Evolutionary conservation across 2,888 invertebrate species (phyloP), one percentile per base, ranked within the genome.

Genomic region (Leptothorax acervorum): DNA sequence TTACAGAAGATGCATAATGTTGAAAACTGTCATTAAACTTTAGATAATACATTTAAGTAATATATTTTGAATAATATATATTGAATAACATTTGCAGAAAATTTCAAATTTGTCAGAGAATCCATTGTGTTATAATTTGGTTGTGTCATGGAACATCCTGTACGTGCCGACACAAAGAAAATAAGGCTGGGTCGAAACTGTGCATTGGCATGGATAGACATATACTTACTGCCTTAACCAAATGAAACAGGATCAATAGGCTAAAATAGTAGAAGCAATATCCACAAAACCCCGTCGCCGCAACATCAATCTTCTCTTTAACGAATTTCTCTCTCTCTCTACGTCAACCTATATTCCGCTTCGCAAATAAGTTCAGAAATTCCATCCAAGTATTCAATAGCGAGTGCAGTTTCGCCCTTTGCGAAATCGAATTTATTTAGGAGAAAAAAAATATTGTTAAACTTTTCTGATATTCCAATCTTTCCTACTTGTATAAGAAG

Each of bases 221-320:
- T 28, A 63, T 28, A 63, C 53, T 65, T 28, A 39, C 51, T 39
- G 15, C 6, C 11, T 76, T 53, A 28, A 57, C 9, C 42, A 11
- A 70, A 15, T 66, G 31, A 71, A 71, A 48, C n/a, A 48, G 79
- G 35, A 71, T 79, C 60, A 71, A 79, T 79, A 73, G 12, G 1
- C 23, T 79, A 48, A 48, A 79, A 79, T 79, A 79, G 70, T 70
- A 79, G 70, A 60, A 73, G 12, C 79, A 48, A 71, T 60, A 60
- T 48, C 48, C 60, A 60, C 71, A 23, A 60, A 79, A 79, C 57
- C 23, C 57, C 23, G n/a, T 39, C 31, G 9, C 39, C 71, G 60
- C 79, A 73, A 79, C 23, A 60, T 71, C 79, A 73, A 79, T 73
- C 48, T 45, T 35, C 35, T 79, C 60, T 71, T 71, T 71, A 71